These are phyloP conservation scores for Trichopoda pennipes DNA, from an alignment of 2,888 invertebrate species.

Conservation along the genomic window DNA sequence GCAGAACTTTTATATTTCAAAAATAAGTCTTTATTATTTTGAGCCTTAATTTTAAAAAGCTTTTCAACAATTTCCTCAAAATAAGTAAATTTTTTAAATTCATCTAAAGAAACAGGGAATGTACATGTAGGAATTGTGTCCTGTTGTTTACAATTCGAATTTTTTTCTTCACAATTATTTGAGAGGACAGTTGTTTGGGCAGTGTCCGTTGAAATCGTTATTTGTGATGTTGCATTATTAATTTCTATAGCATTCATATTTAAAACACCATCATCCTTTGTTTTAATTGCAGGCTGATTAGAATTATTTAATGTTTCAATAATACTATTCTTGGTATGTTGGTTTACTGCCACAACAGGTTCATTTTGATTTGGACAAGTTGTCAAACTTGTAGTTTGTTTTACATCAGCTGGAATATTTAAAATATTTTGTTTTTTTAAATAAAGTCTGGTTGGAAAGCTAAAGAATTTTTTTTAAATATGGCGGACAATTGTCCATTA, in stretches of 20 bases:
- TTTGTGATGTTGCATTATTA: background rate
- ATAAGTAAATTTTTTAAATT: slow-evolving; percentile 58
- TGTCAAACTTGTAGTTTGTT: background rate
- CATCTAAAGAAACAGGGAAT: slow-evolving; percentile 6
- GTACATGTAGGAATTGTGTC: background rate
- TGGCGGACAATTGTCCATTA: slow-evolving; percentile 6
- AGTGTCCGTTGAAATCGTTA: background rate
- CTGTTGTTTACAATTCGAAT: background rate
- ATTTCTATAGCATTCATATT: background rate
- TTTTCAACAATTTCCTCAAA: slow-evolving; percentile 47
- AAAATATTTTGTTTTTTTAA: background rate
- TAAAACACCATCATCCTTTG: background rate
- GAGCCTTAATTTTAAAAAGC: slow-evolving; percentile 40
- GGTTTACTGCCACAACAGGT: background rate
- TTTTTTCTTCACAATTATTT: background rate
- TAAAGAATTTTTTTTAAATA: slow-evolving; percentile 29
- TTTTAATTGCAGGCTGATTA: background rate
- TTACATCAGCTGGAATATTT: background rate
- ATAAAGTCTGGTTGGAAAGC: slow-evolving; percentile 22
- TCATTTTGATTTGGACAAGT: background rate
- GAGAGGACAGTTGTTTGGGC: background rate
- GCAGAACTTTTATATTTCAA: slow-evolving; percentile 32
- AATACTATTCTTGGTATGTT: background rate
- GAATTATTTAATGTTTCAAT: no score
- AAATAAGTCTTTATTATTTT: slow-evolving; percentile 16